Conservation (phyloP, 2,888 invertebrate species). For the Trisateles emortualis region DNA sequence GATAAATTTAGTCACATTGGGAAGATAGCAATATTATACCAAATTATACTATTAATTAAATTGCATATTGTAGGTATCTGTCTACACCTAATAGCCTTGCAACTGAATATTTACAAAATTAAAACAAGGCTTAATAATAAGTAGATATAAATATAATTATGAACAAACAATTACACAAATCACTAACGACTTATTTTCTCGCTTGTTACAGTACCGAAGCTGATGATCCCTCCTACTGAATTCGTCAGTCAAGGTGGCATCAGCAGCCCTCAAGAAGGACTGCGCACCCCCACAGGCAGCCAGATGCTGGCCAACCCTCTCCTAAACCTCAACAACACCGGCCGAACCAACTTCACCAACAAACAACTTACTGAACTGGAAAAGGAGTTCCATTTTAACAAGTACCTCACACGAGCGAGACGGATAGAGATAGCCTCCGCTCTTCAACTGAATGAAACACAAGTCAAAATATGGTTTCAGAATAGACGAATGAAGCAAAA, state of each 20-base stretch:
- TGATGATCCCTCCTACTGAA: conserved; percentile 87
- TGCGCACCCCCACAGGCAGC: conserved; percentile 82
- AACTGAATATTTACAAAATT: too few relatives aligned
- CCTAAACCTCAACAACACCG: conserved; percentile 91
- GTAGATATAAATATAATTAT: too few relatives aligned
- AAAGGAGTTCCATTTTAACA: conserved; percentile 99
- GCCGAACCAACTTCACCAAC: conserved; percentile 99
- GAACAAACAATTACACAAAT: background rate
- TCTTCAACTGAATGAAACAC: conserved; percentile 98
- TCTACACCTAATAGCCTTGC: too few relatives aligned
- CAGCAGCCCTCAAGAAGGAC: conserved; percentile 78
- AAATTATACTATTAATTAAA: too few relatives aligned
- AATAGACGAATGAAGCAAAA: conserved; percentile 99
- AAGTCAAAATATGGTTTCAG: conserved; percentile 99
- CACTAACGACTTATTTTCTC: conserved; percentile 26
- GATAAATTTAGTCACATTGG: too few relatives aligned
- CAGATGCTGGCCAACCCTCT: conserved; percentile 81
- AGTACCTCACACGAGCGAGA: conserved; percentile 98
- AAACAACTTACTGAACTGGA: conserved; percentile 99
- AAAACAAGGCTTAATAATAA: too few relatives aligned
- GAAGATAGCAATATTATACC: too few relatives aligned
- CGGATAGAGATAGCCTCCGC: conserved; percentile 99
- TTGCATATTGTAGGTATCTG: too few relatives aligned
- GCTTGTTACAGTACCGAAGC: conserved; percentile 89
- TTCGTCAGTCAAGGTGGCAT: conserved; percentile 81